Evolutionary conservation across 2,113 vertebrate species (phyloP), one percentile per base, ranked within the genome.

Genomic region (Conger conger): DNA sequence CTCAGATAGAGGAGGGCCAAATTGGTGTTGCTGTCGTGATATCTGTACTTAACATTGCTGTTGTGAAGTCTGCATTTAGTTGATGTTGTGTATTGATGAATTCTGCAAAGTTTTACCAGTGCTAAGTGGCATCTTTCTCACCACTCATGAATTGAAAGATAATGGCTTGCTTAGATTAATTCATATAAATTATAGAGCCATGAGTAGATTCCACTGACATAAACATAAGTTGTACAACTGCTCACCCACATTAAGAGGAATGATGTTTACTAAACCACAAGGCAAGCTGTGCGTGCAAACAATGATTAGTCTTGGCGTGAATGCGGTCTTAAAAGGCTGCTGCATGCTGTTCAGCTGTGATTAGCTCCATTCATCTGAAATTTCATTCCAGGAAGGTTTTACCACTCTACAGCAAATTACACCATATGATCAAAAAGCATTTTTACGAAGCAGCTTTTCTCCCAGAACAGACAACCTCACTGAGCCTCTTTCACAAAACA

Each of bases 251-350:
- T 30, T 30, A 78, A 80, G 33, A 80, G 30, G 17, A 78, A 78
- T 8, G 3, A 78, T 23, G 18, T 13, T n/a, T 79, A 36, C 35
- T 38, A 79, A 79, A 20, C 38, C 35, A 83, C 50, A 84, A 45
- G 84, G 85, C 53, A 73, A 77, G 73, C 60, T 84, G 73, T 87
- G 87, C 85, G 84, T 88, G 86, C 86, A 88, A 88, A 88, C 80
- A 89, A 86, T 87, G 84, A 89, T 89, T 86, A 86, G 37, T 76
- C 76, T 84, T 87, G 84, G 86, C 85, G 36, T 80, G n/a, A 37
- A 82, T 53, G 45, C 54, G 57, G 40, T 81, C 54, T 73, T 60
- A 63, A 60, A 86, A 79, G 45, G 30, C 86, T 76, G 86, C 81
- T 42, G 83, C 83, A 88, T 87, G 73, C 85, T 80, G 86, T 81